Evolutionary conservation across 2,797 vertebrate genomes (phyloP).

Genomic region (Balearica regulorum): DNA sequence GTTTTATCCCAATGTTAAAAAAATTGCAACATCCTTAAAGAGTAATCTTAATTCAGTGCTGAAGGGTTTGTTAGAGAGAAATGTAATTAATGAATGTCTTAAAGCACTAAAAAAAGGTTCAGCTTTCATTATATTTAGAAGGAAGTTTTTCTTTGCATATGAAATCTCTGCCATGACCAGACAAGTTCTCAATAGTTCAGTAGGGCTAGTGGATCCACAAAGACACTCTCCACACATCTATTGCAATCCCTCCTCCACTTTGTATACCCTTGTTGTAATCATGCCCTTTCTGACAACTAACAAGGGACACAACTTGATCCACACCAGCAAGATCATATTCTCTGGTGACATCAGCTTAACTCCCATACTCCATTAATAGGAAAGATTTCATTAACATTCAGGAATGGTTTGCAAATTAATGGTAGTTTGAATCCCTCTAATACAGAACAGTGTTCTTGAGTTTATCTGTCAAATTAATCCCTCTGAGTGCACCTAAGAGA

Average conservation of each 20-base stretch:
- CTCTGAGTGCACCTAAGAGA: background rate
- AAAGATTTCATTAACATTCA: slow-evolving; percentile 47
- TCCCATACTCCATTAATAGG: background rate
- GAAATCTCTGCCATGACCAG: background rate
- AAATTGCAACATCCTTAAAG: background rate
- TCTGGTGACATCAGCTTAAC: background rate
- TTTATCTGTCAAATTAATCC: slow-evolving; percentile 43
- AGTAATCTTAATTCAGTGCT: background rate
- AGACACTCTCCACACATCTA: background rate
- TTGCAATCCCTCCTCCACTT: background rate
- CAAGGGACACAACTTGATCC: slow-evolving; percentile 19
- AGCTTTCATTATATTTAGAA: background rate
- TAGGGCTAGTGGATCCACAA: background rate
- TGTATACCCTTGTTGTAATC: background rate
- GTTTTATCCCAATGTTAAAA: background rate
- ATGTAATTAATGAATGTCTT: background rate
- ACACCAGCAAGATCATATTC: background rate
- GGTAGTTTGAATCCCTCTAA: background rate
- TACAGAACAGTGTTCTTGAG: background rate
- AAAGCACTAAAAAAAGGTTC: background rate
- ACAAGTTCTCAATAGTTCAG: background rate
- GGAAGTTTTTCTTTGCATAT: background rate
- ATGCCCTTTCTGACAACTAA: slow-evolving; percentile 7
- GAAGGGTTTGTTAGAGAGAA: background rate
- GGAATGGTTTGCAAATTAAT: slow-evolving; percentile 45